Evolutionary conservation across 2,797 vertebrate genomes (phyloP).

Genomic region (Numenius phaeopus): DNA sequence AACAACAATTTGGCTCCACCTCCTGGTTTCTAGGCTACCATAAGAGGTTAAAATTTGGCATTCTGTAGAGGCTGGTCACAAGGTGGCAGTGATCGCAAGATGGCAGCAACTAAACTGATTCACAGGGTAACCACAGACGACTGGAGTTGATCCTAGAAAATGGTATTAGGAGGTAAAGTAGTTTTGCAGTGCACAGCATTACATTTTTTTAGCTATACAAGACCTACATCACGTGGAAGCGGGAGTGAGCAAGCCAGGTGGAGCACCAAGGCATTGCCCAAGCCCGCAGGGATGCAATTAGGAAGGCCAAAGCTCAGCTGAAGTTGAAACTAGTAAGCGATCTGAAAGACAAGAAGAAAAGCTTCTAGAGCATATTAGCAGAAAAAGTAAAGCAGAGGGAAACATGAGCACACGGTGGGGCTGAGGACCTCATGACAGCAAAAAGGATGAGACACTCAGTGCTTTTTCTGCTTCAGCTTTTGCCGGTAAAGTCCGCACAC

Average conservation of each 20-base stretch:
- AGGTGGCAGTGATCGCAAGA: background rate
- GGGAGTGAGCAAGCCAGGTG: background rate
- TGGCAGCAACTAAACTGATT: background rate
- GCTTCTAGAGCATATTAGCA: background rate
- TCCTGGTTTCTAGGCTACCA: background rate
- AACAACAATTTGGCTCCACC: background rate
- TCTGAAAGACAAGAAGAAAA: background rate
- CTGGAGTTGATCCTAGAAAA: background rate
- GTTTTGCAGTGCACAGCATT: background rate
- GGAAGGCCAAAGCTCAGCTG: conserved; percentile 21
- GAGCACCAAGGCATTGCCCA: background rate
- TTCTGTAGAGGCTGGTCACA: background rate
- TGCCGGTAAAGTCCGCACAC: background rate
- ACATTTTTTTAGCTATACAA: background rate
- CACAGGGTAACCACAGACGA: background rate
- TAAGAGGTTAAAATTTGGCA: background rate
- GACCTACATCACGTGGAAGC: background rate
- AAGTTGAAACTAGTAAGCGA: background rate
- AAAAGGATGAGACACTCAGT: background rate
- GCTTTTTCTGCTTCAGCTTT: background rate
- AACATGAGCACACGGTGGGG: background rate
- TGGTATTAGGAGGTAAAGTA: background rate
- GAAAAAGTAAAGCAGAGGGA: background rate
- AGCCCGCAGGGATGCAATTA: conserved; percentile 2
- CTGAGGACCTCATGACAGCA: background rate